Percentiles rank a stretch among this genome's conserved stretches.
These are phyloP conservation scores for Girardinichthys multiradiatus DNA, from an alignment of 2,113 vertebrate species.

Conservation along the genomic window DNA sequence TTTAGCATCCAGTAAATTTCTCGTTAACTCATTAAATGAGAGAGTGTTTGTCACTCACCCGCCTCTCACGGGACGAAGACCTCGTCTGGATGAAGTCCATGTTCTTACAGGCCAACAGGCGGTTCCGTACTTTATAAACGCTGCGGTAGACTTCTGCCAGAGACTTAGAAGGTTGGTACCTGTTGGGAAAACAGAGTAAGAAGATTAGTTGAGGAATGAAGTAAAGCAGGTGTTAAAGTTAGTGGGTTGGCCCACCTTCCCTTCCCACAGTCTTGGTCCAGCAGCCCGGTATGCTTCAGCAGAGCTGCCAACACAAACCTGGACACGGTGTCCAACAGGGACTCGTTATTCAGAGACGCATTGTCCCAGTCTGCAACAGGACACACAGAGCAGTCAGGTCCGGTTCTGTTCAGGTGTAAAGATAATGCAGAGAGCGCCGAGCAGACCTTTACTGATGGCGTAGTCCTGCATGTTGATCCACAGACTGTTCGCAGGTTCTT, in stretches of 20 bases:
- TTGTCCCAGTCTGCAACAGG: conserved; percentile 94
- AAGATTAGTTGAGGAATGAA: neutral
- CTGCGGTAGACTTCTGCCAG: conserved; percentile 93
- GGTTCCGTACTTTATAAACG: conserved; percentile 95
- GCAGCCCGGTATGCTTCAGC: conserved; percentile 92
- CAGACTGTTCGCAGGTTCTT: conserved; percentile 93
- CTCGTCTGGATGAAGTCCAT: conserved; percentile 93
- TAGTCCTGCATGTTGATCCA: conserved; percentile 99
- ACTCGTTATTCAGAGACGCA: conserved; percentile 90
- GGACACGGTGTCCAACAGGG: conserved; percentile 92
- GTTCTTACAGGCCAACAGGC: conserved; percentile 95
- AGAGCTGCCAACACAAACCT: conserved; percentile 95
- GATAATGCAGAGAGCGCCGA: neutral
- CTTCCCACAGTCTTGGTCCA: conserved; percentile 90
- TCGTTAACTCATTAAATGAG: no score
- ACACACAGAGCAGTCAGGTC: conserved; percentile 4
- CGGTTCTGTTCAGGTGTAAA: no score
- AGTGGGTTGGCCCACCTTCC: conserved; percentile 80
- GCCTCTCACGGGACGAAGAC: conserved; percentile 92
- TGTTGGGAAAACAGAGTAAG: conserved; percentile 47
- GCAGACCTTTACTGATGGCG: conserved; percentile 93
- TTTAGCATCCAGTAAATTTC: no score
- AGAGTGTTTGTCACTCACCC: conserved; percentile 84
- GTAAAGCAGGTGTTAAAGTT: no score
- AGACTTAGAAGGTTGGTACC: conserved; percentile 94